Percentiles rank a stretch among this genome's conserved stretches.
phyloP scores from a whole-genome alignment of 92 coral and sea anemone species.

The Umimayanthus kanabou region DNA sequence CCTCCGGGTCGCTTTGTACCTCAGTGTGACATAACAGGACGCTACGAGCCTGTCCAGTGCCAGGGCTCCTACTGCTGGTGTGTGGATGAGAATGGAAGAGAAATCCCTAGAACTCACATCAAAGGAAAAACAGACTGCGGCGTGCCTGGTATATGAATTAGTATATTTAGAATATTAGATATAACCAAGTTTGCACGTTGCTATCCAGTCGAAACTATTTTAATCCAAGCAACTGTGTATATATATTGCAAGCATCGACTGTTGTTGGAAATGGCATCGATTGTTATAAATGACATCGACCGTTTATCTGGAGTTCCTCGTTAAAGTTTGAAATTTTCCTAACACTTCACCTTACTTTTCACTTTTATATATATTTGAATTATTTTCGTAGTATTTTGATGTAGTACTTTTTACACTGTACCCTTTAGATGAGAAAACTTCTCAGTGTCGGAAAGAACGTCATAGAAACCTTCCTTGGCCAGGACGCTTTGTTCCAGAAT shows the following conservation, averaged over 20 bases:
- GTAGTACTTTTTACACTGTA: neutral
- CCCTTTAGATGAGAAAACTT: conserved; percentile 57
- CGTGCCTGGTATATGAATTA: conserved; percentile 64
- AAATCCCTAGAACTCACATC: conserved; percentile 80
- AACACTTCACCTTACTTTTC: no score
- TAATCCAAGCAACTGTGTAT: no score
- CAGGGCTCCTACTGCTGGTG: conserved; percentile 88
- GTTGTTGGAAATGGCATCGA: no score
- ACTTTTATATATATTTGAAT: neutral
- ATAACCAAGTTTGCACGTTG: no score
- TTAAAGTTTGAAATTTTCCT: no score
- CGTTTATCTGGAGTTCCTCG: no score
- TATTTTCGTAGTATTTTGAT: neutral
- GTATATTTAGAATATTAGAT: no score
- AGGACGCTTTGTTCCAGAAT: conserved; percentile 75
- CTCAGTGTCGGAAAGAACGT: conserved; percentile 71
- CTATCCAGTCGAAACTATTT: no score
- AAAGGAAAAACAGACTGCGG: conserved; percentile 61
- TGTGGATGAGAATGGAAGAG: conserved; percentile 76
- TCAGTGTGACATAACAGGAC: conserved; percentile 69
- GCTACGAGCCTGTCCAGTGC: conserved; percentile 77
- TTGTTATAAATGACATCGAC: no score
- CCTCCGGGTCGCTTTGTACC: conserved; percentile 81
- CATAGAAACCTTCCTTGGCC: conserved; percentile 77
- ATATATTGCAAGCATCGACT: no score